A percentile compares a stretch with the other conserved stretches of the same genome.
Evolutionary conservation across 2,113 vertebrate species (phyloP).

Genomic region (Azemiops feae): DNA sequence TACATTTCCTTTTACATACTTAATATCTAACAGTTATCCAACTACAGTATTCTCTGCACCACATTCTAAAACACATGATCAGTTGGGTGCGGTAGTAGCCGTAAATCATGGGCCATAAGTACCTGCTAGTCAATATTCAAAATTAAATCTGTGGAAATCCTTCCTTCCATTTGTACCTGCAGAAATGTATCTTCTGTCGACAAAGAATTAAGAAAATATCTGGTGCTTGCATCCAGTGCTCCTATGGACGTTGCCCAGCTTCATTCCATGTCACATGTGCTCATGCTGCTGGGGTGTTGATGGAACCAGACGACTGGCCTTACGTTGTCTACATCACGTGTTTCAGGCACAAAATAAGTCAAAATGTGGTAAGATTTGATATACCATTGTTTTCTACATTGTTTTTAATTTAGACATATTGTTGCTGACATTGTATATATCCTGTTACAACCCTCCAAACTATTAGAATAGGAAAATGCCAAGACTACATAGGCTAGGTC

Average conservation of each 20-base stretch:
- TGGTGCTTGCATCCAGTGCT: slow-evolving; percentile 94
- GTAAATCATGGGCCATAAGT: slow-evolving; percentile 6
- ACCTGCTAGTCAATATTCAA: not conserved
- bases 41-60: not conserved
- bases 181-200: slow-evolving; percentile 95
- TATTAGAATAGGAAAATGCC: not conserved
- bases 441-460: not conserved
- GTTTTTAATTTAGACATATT: not conserved
- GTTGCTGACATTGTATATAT: not conserved
- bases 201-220: slow-evolving; percentile 81
- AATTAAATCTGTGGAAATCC: not conserved
- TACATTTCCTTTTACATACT: not conserved
- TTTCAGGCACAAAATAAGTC: slow-evolving; percentile 85
- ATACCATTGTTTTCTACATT: not conserved
- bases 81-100: not conserved
- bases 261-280: slow-evolving; percentile 97
- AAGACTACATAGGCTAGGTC: not conserved
- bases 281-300: slow-evolving; percentile 88
- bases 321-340: slow-evolving; percentile 92
- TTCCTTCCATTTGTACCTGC: slow-evolving; percentile 50
- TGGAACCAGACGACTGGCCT: slow-evolving; percentile 94
- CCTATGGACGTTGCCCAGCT: slow-evolving; percentile 85
- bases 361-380: slow-evolving; percentile 78
- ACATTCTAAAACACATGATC: not conserved
- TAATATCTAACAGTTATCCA: not conserved